These are phyloP conservation scores for Mastomys coucha DNA, from an alignment of 2,113 vertebrate species.

Conservation along the genomic window DNA sequence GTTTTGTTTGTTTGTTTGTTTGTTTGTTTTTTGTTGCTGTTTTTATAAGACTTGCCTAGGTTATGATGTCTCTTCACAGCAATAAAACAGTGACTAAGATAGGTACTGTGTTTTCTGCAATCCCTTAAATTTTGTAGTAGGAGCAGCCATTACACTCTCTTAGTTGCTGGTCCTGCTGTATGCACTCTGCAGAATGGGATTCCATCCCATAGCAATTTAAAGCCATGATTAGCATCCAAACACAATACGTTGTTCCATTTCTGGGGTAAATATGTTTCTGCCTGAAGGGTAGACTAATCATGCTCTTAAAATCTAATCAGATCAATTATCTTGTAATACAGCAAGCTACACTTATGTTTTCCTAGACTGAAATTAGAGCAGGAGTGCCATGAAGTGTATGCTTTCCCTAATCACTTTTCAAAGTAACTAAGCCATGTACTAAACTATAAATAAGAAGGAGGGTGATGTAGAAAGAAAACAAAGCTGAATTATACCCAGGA, in stretches of 20 bases:
- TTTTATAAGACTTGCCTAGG: background rate
- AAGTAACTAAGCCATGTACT: constrained; percentile 2
- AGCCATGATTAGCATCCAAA: background rate
- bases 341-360: constrained; percentile 8
- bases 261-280: constrained; percentile 28
- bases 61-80: background rate
- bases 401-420: background rate
- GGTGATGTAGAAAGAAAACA: background rate
- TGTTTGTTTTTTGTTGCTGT: too few relatives aligned
- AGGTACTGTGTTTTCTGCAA: background rate
- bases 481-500: background rate
- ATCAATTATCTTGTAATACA: constrained; percentile 26
- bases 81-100: background rate
- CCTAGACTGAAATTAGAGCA: background rate
- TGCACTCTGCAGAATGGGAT: background rate
- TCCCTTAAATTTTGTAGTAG: background rate
- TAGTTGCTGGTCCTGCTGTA: background rate
- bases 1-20: too few relatives aligned
- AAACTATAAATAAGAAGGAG: constrained; percentile 15
- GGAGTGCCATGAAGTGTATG: background rate
- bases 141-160: background rate
- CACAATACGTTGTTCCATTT: background rate
- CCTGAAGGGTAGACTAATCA: background rate
- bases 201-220: background rate
- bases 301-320: constrained; percentile 34